A percentile compares a stretch with the other conserved stretches of the same genome.
phyloP scores from a whole-genome alignment of 2,888 invertebrate species.

The Drosophila infuscata region DNA sequence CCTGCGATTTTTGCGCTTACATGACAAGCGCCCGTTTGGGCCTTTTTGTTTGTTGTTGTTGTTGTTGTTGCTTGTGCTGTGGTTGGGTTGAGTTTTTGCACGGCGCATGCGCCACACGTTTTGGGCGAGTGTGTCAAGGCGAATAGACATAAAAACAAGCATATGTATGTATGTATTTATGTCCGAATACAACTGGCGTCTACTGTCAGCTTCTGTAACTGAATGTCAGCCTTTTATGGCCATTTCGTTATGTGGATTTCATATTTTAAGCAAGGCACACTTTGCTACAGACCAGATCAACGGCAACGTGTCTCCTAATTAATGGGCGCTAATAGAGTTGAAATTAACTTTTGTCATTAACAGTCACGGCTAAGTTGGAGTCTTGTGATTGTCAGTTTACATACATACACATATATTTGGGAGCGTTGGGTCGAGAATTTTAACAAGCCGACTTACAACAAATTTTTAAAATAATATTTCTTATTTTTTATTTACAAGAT shows the following conservation, averaged over 20 bases:
- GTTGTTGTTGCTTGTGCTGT: slow-evolving; percentile 17
- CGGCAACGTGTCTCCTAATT: slow-evolving; percentile 46
- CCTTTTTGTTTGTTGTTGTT: slow-evolving; percentile 19
- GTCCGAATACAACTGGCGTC: slow-evolving; percentile 45
- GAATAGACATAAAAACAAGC: slow-evolving; percentile 2
- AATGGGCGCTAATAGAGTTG: slow-evolving; percentile 66
- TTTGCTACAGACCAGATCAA: slow-evolving; percentile 14
- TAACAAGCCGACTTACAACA: background rate
- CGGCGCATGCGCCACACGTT: slow-evolving; percentile 78
- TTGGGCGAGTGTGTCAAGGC: slow-evolving; percentile 79
- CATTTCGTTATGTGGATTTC: slow-evolving; percentile 56
- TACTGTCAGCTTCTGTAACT: slow-evolving; percentile 26
- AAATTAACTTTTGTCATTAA: slow-evolving; percentile 53
- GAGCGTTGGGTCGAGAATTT: background rate
- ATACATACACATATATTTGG: background rate
- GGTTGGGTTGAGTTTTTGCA: slow-evolving; percentile 54
- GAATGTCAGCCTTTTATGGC: slow-evolving; percentile 67
- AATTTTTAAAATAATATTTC: background rate
- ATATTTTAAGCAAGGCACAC: slow-evolving; percentile 44
- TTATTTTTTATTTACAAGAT: background rate
- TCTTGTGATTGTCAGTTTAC: slow-evolving; percentile 24
- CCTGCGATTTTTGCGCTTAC: slow-evolving; percentile 42
- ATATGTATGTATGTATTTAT: slow-evolving; percentile 11
- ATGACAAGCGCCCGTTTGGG: slow-evolving; percentile 57
- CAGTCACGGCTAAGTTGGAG: slow-evolving; percentile 31